A percentile compares a stretch with the other conserved stretches of the same genome.
Conservation (phyloP, 2,797 vertebrate genomes). For the Arremon aurantiirostris region DNA sequence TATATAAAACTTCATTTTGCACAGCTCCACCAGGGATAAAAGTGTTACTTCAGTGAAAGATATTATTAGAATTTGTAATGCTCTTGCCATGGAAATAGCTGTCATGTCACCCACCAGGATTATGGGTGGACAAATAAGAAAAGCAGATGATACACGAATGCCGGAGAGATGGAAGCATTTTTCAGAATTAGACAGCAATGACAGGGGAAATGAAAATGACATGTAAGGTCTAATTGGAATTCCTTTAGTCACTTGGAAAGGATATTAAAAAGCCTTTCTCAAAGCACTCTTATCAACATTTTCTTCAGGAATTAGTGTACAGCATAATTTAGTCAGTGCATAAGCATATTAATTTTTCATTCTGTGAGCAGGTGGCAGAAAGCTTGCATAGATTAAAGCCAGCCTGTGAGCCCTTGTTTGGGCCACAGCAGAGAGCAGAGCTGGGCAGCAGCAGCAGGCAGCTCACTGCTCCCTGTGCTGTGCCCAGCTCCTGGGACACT, state of each 20-base stretch:
- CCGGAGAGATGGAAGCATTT: slow-evolving; percentile 19
- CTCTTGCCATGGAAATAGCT: slow-evolving; percentile 48
- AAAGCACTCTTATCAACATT: slow-evolving; percentile 52
- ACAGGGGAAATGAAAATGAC: slow-evolving; percentile 43
- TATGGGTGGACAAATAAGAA: slow-evolving; percentile 46
- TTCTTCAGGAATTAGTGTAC: slow-evolving; percentile 54
- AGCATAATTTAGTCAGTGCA: slow-evolving; percentile 37
- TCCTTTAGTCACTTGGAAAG: slow-evolving; percentile 38
- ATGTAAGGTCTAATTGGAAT: slow-evolving; percentile 55
- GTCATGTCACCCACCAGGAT: slow-evolving; percentile 41
- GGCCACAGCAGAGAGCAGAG: background rate
- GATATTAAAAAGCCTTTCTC: slow-evolving; percentile 49
- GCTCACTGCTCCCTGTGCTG: fast-evolving
- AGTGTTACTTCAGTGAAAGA: slow-evolving; percentile 16
- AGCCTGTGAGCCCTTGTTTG: background rate
- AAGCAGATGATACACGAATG: slow-evolving; percentile 28
- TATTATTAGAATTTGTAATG: slow-evolving; percentile 48
- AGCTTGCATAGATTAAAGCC: background rate
- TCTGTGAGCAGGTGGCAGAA: slow-evolving; percentile 1
- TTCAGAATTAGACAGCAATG: slow-evolving; percentile 40
- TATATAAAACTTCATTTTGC: background rate
- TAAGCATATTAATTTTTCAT: slow-evolving; percentile 58
- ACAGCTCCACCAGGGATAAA: background rate
- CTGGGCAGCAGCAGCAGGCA: background rate
- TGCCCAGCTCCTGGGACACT: background rate